These are phyloP conservation scores for Myathropa florea DNA, from an alignment of 2,888 invertebrate species.

Conservation along the genomic window DNA sequence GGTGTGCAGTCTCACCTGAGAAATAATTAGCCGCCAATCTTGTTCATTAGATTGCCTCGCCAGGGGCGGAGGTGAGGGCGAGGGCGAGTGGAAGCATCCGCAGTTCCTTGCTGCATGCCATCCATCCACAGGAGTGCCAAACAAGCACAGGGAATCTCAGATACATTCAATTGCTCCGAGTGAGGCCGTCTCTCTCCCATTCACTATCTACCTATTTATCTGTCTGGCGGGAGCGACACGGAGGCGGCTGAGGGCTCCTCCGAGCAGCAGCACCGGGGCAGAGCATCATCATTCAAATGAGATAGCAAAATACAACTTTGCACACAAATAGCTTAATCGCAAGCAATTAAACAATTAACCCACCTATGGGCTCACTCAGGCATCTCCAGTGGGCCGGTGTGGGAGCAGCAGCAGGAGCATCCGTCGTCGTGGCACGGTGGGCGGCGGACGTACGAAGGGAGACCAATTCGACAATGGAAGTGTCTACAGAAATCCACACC, in stretches of 20 bases:
- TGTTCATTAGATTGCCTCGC: slow-evolving; percentile 60
- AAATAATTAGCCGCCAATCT: slow-evolving; percentile 71
- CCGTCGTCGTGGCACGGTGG: slow-evolving; percentile 12
- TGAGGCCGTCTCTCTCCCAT: slow-evolving; percentile 23
- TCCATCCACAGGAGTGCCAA: slow-evolving; percentile 61
- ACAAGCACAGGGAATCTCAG: slow-evolving; percentile 20
- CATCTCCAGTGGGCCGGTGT: slow-evolving; percentile 40
- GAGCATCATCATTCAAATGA: slow-evolving; percentile 70
- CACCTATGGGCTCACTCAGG: slow-evolving; percentile 64
- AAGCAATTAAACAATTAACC: slow-evolving; percentile 71
- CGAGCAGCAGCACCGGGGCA: not conserved
- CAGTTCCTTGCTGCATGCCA: slow-evolving; percentile 32
- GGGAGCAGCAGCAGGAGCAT: slow-evolving; percentile 33
- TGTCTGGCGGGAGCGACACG: slow-evolving; percentile 34
- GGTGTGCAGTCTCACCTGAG: slow-evolving; percentile 50
- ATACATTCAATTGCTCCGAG: not conserved
- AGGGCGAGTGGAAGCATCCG: not conserved
- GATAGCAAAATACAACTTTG: slow-evolving; percentile 68
- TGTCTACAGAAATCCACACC: slow-evolving; percentile 57
- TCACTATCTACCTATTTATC: slow-evolving; percentile 66
- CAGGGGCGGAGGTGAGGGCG: not conserved
- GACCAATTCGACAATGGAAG: slow-evolving; percentile 48
- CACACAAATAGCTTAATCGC: slow-evolving; percentile 71
- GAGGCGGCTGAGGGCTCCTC: not conserved
- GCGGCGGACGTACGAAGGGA: slow-evolving; percentile 6